Conservation (phyloP, 2,888 invertebrate genomes). For the Eutolmus rufibarbis region DNA sequence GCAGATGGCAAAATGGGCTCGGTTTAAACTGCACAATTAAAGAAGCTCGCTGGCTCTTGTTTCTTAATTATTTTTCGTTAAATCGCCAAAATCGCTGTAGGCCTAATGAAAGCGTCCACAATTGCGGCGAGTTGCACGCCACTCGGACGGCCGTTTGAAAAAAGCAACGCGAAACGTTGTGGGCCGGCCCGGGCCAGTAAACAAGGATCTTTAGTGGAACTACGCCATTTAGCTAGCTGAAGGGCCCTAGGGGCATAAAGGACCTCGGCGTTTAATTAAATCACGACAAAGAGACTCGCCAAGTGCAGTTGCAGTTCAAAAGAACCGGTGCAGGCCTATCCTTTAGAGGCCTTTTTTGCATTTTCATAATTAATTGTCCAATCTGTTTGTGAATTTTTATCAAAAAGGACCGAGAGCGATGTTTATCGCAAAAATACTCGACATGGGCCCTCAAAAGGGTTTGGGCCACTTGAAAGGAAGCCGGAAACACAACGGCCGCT, state of each 20-base stretch:
- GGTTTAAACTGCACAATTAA: not conserved
- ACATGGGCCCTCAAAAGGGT: slow-evolving; percentile 4
- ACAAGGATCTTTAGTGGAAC: not conserved
- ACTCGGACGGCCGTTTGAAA: not conserved
- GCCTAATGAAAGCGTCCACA: not conserved
- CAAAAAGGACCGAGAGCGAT: slow-evolving; percentile 19
- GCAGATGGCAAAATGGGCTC: not conserved
- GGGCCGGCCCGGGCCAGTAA: not conserved
- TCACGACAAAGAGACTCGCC: slow-evolving; percentile 27
- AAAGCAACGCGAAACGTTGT: not conserved
- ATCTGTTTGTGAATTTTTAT: slow-evolving; percentile 29
- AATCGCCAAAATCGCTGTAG: not conserved
- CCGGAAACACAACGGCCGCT: slow-evolving; percentile 15
- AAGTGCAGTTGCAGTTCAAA: slow-evolving; percentile 30
- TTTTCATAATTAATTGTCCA: slow-evolving; percentile 36
- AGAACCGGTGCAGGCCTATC: slow-evolving; percentile 25
- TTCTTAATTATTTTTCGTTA: not conserved
- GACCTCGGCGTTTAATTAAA: slow-evolving; percentile 30
- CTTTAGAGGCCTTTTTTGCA: slow-evolving; percentile 8
- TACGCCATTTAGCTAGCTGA: slow-evolving; percentile 6
- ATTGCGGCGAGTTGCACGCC: not conserved
- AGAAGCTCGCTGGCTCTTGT: not conserved
- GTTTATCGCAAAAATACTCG: slow-evolving; percentile 33
- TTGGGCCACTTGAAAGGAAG: slow-evolving; percentile 26
- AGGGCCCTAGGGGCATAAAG: slow-evolving; percentile 14